These are phyloP conservation scores for Heliconius nattereri DNA, from an alignment of 1,140 invertebrate genomes.

Conservation along the genomic window DNA sequence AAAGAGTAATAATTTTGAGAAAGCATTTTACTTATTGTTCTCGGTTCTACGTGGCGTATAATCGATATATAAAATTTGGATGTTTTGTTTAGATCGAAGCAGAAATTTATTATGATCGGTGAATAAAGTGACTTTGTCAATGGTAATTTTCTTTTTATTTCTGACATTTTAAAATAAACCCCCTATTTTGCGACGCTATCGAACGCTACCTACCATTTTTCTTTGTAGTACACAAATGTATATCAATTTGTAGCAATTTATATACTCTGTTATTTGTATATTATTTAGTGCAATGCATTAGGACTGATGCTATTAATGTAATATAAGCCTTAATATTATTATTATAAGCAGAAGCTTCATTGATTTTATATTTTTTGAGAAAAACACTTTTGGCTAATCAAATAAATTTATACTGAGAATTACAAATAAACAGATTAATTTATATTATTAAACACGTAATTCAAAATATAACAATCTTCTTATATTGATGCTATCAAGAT, in stretches of 20 bases:
- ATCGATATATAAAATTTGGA: slow-evolving; percentile 68
- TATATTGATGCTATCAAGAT: not conserved
- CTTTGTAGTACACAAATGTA: slow-evolving; percentile 51
- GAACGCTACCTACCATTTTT: slow-evolving; percentile 73
- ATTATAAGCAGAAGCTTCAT: no score
- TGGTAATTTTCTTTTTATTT: slow-evolving; percentile 63
- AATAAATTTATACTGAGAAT: no score
- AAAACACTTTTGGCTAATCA: not conserved
- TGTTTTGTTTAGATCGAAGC: slow-evolving; percentile 78
- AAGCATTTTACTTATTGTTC: slow-evolving; percentile 64
- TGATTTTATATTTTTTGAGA: no score
- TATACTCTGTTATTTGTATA: not conserved
- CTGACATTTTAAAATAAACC: slow-evolving; percentile 34
- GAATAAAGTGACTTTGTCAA: slow-evolving; percentile 76
- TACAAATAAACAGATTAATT: no score
- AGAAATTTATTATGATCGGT: slow-evolving; percentile 70
- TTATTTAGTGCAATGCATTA: not conserved
- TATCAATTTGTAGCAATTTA: not conserved
- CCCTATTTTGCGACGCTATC: slow-evolving; percentile 68
- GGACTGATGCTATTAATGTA: not conserved
- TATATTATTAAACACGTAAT: not conserved
- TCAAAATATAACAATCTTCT: no score
- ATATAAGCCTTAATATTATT: no score
- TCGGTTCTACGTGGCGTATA: slow-evolving; percentile 64
- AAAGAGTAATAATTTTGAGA: slow-evolving; percentile 63